Evolutionary conservation across 2,113 vertebrate species (phyloP).

Genomic region (Smithornis capensis): DNA sequence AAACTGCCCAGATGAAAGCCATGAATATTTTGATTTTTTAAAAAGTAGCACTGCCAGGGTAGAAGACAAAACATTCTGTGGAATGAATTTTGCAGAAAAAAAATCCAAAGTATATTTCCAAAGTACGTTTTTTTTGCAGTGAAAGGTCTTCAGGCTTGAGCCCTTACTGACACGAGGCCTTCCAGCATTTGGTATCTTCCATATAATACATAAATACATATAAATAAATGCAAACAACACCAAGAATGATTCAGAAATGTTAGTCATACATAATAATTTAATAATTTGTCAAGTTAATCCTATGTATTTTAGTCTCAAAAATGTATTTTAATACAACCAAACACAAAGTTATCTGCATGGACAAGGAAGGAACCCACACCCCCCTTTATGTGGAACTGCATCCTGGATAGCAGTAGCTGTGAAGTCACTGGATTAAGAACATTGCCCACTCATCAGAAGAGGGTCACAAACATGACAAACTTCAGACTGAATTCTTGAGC

Average conservation of each 20-base stretch:
- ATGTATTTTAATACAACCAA: not conserved
- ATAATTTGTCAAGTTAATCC: not conserved
- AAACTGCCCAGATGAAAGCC: not conserved
- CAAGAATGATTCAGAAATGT: not conserved
- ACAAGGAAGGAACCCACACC: not conserved
- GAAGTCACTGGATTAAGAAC: not conserved
- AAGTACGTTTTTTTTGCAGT: not conserved
- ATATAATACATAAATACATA: not conserved
- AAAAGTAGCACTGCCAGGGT: not conserved
- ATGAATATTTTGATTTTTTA: not conserved
- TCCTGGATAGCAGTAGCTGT: not conserved
- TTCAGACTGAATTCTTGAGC: not conserved
- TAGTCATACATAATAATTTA: not conserved
- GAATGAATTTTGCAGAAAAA: not conserved
- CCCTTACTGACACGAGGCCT: not conserved
- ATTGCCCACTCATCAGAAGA: not conserved
- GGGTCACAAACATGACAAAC: not conserved
- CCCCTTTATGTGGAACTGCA: not conserved
- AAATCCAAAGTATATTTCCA: not conserved
- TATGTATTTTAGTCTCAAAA: not conserved
- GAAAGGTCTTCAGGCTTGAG: not conserved
- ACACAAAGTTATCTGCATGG: not conserved
- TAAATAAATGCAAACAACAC: not conserved
- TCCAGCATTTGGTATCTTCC: not conserved
- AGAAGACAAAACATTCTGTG: not conserved